phyloP scores from a whole-genome alignment of 2,888 invertebrate species.

The Limenitis camilla region DNA sequence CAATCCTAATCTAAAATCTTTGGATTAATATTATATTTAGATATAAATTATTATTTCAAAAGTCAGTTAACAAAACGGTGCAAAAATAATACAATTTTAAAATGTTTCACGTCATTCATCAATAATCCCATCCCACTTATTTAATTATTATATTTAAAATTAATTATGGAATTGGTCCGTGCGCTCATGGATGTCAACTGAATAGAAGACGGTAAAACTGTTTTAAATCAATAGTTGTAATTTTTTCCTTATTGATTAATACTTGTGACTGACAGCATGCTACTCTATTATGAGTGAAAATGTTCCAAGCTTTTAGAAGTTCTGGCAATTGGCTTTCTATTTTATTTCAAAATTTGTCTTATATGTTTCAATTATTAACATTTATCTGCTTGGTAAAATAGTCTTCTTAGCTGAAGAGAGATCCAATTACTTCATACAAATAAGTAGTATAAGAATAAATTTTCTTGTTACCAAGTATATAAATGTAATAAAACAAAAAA shows the following conservation, averaged over 20 bases:
- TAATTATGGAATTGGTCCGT: conserved; percentile 54
- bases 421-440: neutral
- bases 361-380: conserved; percentile 7
- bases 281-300: conserved; percentile 48
- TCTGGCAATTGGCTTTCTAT: conserved; percentile 63
- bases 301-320: conserved; percentile 55
- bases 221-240: conserved; percentile 46
- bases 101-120: no score
- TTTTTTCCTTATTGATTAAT: conserved; percentile 49
- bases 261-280: conserved; percentile 72
- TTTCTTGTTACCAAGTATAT: conserved; percentile 35
- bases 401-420: no score
- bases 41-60: no score
- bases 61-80: no score
- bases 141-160: no score
- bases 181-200: conserved; percentile 65
- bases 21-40: no score
- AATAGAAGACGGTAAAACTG: conserved; percentile 71
- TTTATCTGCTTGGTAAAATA: conserved; percentile 8
- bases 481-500: conserved; percentile 25
- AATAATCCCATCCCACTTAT: no score
- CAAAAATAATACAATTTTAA: no score
- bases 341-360: conserved; percentile 53
- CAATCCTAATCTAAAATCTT: no score
- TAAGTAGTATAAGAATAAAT: conserved; percentile 26